phyloP scores from a whole-genome alignment of 2,113 vertebrate genomes.

The Thymallus thymallus region DNA sequence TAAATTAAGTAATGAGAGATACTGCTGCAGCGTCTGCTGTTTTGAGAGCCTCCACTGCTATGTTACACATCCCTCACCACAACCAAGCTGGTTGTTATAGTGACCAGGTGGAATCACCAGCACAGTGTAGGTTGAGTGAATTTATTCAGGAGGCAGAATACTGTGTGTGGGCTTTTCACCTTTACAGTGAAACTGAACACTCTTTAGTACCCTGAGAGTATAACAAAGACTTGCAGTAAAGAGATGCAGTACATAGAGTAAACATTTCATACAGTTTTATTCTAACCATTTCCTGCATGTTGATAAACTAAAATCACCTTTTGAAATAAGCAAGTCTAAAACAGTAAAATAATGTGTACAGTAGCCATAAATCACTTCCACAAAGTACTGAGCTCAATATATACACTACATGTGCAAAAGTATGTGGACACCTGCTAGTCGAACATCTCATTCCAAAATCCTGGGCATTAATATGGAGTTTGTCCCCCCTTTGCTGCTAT shows the following conservation, averaged over 20 bases:
- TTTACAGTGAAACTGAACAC: background rate
- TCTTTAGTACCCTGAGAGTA: background rate
- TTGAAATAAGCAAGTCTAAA: background rate
- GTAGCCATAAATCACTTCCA: no score
- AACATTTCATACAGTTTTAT: no score
- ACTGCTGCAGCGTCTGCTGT: slow-evolving; percentile 32
- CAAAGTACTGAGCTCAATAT: background rate
- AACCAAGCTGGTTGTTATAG: background rate
- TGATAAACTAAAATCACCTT: no score
- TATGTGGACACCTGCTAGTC: no score
- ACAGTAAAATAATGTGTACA: no score
- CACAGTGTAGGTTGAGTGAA: background rate
- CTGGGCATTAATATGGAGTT: no score
- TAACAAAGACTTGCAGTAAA: no score
- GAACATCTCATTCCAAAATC: no score
- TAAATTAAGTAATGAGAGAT: slow-evolving; percentile 46
- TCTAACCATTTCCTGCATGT: no score
- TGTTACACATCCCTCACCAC: background rate
- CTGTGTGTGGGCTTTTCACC: background rate
- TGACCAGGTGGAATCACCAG: slow-evolving; percentile 1
- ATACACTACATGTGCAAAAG: no score
- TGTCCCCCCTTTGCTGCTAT: no score
- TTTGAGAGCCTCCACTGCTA: background rate
- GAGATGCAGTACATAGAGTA: no score
- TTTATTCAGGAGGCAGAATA: background rate